Evolutionary conservation across 2,888 invertebrate genomes (phyloP).

Genomic region (Trachelus troglodyta): DNA sequence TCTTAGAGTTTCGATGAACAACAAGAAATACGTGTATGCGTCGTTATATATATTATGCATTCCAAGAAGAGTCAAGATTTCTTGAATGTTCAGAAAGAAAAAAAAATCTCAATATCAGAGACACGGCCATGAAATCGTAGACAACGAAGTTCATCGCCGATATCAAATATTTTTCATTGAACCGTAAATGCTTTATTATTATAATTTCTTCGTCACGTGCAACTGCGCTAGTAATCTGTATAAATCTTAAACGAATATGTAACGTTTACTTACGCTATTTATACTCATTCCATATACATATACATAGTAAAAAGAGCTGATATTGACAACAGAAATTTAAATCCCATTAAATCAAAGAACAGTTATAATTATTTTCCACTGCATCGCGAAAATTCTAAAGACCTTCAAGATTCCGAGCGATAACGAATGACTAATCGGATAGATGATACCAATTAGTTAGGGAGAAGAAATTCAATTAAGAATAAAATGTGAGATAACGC

Average conservation of each 20-base stretch:
- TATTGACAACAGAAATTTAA: not conserved
- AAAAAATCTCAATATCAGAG: not conserved
- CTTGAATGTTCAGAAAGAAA: not conserved
- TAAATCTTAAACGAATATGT: not conserved
- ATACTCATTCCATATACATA: constrained; percentile 5
- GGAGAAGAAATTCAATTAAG: constrained; percentile 7
- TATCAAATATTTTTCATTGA: not conserved
- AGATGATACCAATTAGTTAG: constrained; percentile 22
- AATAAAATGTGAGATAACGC: not conserved
- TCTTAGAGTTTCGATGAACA: not conserved
- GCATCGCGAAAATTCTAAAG: constrained; percentile 7
- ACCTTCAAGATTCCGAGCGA: constrained; percentile 7
- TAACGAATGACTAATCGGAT: constrained; percentile 17
- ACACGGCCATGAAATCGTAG: not conserved
- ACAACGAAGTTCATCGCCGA: not conserved
- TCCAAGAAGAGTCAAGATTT: not conserved
- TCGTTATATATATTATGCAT: not conserved
- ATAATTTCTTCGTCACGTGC: not conserved
- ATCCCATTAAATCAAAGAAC: not conserved
- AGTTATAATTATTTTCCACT: not conserved
- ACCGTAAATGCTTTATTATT: not conserved
- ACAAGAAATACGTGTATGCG: too few species aligned
- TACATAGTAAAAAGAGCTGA: constrained; percentile 7
- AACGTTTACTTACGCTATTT: not conserved
- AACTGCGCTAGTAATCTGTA: not conserved